phyloP scores from a whole-genome alignment of 1,140 invertebrate species.

The Ditylenchus dipsaci region DNA sequence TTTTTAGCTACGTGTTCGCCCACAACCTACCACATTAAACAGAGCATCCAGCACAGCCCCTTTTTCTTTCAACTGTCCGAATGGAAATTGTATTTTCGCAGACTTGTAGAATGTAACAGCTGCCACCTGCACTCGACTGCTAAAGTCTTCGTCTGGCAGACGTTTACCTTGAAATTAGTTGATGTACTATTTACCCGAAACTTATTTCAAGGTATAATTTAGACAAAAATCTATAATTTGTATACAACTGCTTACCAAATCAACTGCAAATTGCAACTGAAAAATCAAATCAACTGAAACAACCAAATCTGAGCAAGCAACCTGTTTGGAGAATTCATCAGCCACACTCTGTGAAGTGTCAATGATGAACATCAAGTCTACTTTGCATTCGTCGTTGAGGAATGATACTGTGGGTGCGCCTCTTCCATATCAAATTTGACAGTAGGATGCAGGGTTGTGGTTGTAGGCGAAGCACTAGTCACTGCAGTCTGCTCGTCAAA shows the following conservation, averaged over 20 bases:
- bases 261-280: slow-evolving; percentile 45
- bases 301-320: no score
- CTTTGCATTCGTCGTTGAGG: slow-evolving; percentile 32
- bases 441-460: slow-evolving; percentile 13
- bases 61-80: slow-evolving; percentile 41
- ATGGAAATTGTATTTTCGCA: slow-evolving; percentile 38
- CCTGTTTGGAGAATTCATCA: slow-evolving; percentile 45
- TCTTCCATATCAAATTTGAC: slow-evolving; percentile 25
- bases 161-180: slow-evolving; percentile 27
- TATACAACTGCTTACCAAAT: slow-evolving; percentile 33
- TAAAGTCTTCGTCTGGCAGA: slow-evolving; percentile 49
- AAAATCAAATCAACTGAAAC: no score
- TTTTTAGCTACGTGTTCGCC: no score
- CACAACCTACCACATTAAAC: slow-evolving; percentile 12
- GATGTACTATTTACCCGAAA: no score
- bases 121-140: slow-evolving; percentile 38
- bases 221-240: no score
- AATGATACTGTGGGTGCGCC: slow-evolving; percentile 19
- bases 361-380: slow-evolving; percentile 49
- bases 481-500: no score
- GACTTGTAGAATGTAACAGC: slow-evolving; percentile 41
- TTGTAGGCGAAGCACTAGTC: no score
- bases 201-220: no score
- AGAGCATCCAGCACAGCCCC: slow-evolving; percentile 37
- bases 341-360: slow-evolving; percentile 52